Evolutionary conservation across 2,113 vertebrate species (phyloP).

Genomic region (Anhinga rufa): DNA sequence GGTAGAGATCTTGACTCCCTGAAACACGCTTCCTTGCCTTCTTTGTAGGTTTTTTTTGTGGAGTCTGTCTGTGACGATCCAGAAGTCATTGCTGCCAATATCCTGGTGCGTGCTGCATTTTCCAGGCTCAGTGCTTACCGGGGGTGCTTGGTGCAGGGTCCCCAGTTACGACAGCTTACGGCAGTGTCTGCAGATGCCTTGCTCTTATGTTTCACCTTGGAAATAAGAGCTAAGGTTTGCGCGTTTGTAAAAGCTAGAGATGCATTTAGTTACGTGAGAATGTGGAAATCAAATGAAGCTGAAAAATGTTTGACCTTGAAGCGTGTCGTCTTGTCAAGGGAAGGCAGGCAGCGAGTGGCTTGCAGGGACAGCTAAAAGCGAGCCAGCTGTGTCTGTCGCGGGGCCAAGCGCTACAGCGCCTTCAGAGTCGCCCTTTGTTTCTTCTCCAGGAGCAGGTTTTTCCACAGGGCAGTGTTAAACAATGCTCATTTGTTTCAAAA

Average conservation of each 20-base stretch:
- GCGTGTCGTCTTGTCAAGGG: not conserved
- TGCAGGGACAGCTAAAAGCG: not conserved
- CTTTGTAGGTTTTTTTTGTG: constrained; percentile 91
- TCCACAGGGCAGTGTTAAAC: not conserved
- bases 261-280: not conserved
- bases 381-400: not conserved
- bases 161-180: not conserved
- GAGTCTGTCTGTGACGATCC: constrained; percentile 97
- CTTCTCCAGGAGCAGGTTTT: constrained; percentile 8
- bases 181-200: not conserved
- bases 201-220: not conserved
- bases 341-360: not conserved
- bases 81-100: constrained; percentile 95
- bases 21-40: not conserved
- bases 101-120: constrained; percentile 78
- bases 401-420: not conserved
- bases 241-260: not conserved
- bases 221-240: not conserved
- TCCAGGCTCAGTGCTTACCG: not conserved
- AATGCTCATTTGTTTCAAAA: not conserved
- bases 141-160: not conserved
- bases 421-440: constrained; percentile 21
- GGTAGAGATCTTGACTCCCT: not conserved
- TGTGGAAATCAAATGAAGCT: not conserved
- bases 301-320: constrained; percentile 1